phyloP scores from a whole-genome alignment of 2,888 invertebrate species.

The Sphinx pinastri region DNA sequence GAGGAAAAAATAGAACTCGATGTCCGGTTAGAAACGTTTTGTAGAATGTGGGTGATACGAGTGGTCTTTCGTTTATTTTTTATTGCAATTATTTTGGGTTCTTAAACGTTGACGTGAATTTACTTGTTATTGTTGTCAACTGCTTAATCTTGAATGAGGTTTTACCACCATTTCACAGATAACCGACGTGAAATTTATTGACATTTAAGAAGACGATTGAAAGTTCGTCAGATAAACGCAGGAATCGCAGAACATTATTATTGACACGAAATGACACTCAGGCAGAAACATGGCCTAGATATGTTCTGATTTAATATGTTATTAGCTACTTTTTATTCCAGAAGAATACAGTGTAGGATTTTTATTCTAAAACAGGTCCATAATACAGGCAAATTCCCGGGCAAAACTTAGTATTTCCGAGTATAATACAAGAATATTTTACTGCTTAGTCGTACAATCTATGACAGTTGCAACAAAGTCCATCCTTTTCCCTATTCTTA shows the following conservation, averaged over 20 bases:
- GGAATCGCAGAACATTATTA: too few species aligned
- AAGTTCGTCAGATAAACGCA: too few species aligned
- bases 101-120: neutral
- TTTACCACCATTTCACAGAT: neutral
- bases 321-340: too few species aligned
- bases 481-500: neutral
- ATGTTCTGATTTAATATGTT: too few species aligned
- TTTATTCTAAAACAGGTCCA: too few species aligned
- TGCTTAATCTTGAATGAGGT: neutral
- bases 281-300: too few species aligned
- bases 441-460: neutral
- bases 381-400: too few species aligned
- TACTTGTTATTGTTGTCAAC: too few species aligned
- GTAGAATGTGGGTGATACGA: conserved; percentile 12
- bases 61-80: conserved; percentile 8
- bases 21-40: conserved; percentile 18
- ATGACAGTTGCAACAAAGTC: conserved; percentile 3
- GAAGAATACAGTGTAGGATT: too few species aligned
- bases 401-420: neutral
- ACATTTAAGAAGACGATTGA: too few species aligned
- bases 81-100: neutral
- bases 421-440: neutral
- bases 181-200: too few species aligned
- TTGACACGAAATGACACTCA: too few species aligned
- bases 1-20: conserved; percentile 25